Base-by-base conservation (phyloP, 64 coral and sea anemone species). In the Orbicella faveolata region DNA sequence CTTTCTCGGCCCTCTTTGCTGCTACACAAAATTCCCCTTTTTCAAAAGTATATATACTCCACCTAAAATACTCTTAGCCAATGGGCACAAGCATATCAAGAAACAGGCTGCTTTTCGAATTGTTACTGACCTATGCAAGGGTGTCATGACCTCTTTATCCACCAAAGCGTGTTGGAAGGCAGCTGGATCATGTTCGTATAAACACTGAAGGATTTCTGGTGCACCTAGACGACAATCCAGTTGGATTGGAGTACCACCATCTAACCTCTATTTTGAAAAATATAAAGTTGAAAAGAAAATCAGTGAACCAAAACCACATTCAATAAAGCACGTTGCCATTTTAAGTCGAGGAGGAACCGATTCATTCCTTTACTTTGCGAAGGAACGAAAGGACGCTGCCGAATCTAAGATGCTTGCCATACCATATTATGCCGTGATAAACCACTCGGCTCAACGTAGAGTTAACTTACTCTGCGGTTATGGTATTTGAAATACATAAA, bases 101-200 rank as follows among this genome's bases (percentile, higher is more conserved):
- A 59, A 59, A 16, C 1, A 59, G 6, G 55, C 55, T 59, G 55
- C 10, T 59, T 59, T 59, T 59, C 10, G 11, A 70, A 26, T 26
- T 70, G 2, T 9, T 25, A 68, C 18, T 90, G 81, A 96, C 95
- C 95, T 90, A 48, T 96, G 95, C 4, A 96, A 76, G 4, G 95
- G 88, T 17, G 95, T 96, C 95, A 96, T 96, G 18, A 83, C 92
- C 8, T 96, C 95, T 19, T 67, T 90, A 41, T 96, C 95, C 17
- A 94, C 37, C 14, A 90, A 83, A 30, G 88, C 12, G 7, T 90
- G 77, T 59, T 80, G 84, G 59, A 96, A 96, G 1, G 83, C 85
- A 3, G 83, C 72, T 69, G 44, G 81, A 36, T 96, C 84, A 62
- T 96, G 88, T 70, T 96, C 83, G 41, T 88, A 94, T 33, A 96